Base-by-base conservation (phyloP, 92 coral and sea anemone species). In the Desmophyllum pertusum region DNA sequence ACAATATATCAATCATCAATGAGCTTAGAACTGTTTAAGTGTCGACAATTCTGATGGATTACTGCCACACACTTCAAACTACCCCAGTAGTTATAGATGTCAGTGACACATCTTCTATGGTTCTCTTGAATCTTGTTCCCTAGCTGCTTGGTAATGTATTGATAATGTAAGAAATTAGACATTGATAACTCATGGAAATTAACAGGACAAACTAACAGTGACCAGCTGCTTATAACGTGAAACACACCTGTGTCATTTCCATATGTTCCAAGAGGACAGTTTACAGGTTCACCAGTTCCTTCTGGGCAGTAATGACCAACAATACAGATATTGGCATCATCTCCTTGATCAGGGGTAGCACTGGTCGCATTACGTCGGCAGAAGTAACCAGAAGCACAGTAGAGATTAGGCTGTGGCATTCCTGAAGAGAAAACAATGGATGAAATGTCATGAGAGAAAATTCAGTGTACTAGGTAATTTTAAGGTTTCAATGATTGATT, bases 281-380 rank as follows among this genome's bases (percentile, higher is more conserved):
- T 91, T 40, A 71, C 66, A 0, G 99, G 99, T 83, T 96, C 99
- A 31, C 98, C 98, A 65, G 99, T 96, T 46, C 91, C 89, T 71
- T 92, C 79, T 2, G 94, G 96, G 78, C 99, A 96, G 81, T 90
- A 96, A 82, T 94, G 97, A 41, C 99, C 99, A 48, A 92, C 90
- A 23, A 97, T 98, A 67, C 99, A 96, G 55, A 96, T 94, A 85
- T 96, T 94, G 43, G 99, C 99, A 64, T 92, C 91, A 31, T 85
- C 89, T n/a, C 91, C 94, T 86, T 96, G 98, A 81, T 91, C 68
- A 3, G 99, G 99, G 15, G 99, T 91, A 5, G 91, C 90, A 21
- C 81, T 80, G n/a, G 59, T 84, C 30, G 99, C 96, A 76, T 88
- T 90, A 25, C 97, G 96, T 39, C 98, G 89, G 61, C 99, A 96